phyloP scores from a whole-genome alignment of 1,140 invertebrate genomes.

The Ostrea denselamellosa region DNA sequence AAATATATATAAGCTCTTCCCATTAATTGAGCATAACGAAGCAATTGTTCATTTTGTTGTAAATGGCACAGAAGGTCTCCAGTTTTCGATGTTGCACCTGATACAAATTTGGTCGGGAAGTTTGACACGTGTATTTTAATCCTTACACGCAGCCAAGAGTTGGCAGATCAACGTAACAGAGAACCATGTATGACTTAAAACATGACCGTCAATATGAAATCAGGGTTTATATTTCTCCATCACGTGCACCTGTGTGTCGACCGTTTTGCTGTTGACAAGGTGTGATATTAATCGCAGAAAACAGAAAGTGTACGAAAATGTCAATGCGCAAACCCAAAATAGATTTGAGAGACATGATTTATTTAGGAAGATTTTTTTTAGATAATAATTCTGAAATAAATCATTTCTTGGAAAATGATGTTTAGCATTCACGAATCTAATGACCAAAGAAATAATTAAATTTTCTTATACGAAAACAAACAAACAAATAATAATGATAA shows the following conservation, averaged over 20 bases:
- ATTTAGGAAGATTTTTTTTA: neutral
- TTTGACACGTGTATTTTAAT: neutral
- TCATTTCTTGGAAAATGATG: neutral
- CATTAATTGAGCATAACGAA: too few relatives aligned
- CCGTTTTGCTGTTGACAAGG: slow-evolving; percentile 10
- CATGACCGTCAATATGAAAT: neutral
- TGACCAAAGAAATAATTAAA: too few relatives aligned
- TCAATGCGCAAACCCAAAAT: neutral
- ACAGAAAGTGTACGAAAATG: neutral
- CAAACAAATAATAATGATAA: too few relatives aligned
- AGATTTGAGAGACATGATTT: neutral
- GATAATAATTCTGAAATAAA: neutral
- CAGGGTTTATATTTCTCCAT: neutral
- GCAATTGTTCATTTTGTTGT: too few relatives aligned
- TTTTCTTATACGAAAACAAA: too few relatives aligned
- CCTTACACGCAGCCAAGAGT: neutral
- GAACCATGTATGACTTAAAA: neutral
- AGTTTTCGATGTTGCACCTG: neutral
- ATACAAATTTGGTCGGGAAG: neutral
- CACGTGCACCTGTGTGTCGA: neutral
- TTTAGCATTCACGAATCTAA: too few relatives aligned
- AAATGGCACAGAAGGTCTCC: too few relatives aligned
- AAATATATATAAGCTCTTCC: too few relatives aligned
- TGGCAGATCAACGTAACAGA: neutral
- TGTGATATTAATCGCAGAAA: neutral